Evolutionary conservation across 2,113 vertebrate species (phyloP), one percentile per base, ranked within the genome.

Genomic region (Gymnogyps californianus): DNA sequence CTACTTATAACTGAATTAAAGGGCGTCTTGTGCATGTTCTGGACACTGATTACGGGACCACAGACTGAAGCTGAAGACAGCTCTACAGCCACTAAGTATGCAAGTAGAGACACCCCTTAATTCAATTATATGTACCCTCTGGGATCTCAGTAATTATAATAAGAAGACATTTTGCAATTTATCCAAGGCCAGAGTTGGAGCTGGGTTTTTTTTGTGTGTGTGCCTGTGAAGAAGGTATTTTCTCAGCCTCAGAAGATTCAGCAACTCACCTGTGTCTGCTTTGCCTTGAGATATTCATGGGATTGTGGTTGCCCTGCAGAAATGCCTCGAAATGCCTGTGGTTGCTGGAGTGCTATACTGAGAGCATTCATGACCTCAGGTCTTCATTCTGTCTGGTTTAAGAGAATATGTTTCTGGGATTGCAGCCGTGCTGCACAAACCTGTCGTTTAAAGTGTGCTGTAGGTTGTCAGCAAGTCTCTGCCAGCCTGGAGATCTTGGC

Each of bases 1-100:
- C 91, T 96, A 95, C 91, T 97, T 97, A 93, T 72, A 97, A 97
- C 54, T 5, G 11, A 97, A 97, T 97, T 96, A 97, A 97, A 94
- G 82, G 85, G 94, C 19, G 19, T 95, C 89, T 95, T 97, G 82
- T 88, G 82, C 88, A 75, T 97, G 95, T 96, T 97, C 94, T 93
- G 93, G 91, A 94, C 96, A 96, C 93, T 92, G 95, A 96, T 97
- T 97, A 96, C 0, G 10, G 96, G 95, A 95, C 96, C 94, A 97
- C 87, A 96, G 93, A 88, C 85, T 97, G 87, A 90, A 96, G 95
- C 82, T 87, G 94, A 96, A 96, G 95, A 96, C 91, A 96, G 94
- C 88, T 96, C 93, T 71, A 93, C 77, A 93, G 87, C 89, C 93
- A 92, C 93, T 93, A 96, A 97, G 87, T 94, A 95, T 96, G 94